Evolutionary conservation across 1,140 invertebrate species (phyloP), one percentile per base, ranked within the genome.

Genomic region (Littorina saxatilis): DNA sequence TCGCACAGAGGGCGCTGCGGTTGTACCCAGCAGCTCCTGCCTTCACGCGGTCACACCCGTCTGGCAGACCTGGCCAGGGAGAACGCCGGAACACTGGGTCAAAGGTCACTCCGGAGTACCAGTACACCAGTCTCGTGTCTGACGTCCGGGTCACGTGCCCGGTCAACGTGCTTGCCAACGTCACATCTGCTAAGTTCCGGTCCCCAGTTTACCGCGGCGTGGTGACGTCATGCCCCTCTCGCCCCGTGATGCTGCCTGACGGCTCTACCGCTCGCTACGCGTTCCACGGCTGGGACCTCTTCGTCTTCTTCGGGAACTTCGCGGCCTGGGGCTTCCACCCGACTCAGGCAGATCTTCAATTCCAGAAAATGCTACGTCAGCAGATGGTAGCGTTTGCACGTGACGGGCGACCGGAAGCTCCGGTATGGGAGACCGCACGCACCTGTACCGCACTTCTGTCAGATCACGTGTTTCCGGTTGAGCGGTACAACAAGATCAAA

Each of bases 251-350:
- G 9, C 85, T 85, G 40, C 80, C 81, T 13, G 77, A 84, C 35
- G 13, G 63, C 9, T 78, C 55, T 23, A 9, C 37, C 15, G 55
- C 76, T 9, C 35, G 55, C 3, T 89, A 89, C 78, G 68, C 87
- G 0, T 86, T 87, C 63, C 83, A 89, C 29, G 86, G 86, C 76
- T 90, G 88, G 87, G 89, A 89, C 66, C 32, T 84, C 23, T 72
- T 87, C 39, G 88, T 84, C 4, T 90, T 88, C 79, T 89, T 90
- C 50, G 86, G 85, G 0, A 79, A 81, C n/a, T 86, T 89, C 7
- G 40, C 72, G 23, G 82, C 86, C 7, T 82, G 86, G 37, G 87
- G 83, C 1, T 86, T 86, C 52, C 39, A 35, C 32, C 84, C 83
- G 0, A 77, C 68, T 35, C 37, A 75, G 20, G 66, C 29, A 17